These are phyloP conservation scores for Brachypteracias leptosomus DNA, from an alignment of 2,113 vertebrate species.

Conservation along the genomic window DNA sequence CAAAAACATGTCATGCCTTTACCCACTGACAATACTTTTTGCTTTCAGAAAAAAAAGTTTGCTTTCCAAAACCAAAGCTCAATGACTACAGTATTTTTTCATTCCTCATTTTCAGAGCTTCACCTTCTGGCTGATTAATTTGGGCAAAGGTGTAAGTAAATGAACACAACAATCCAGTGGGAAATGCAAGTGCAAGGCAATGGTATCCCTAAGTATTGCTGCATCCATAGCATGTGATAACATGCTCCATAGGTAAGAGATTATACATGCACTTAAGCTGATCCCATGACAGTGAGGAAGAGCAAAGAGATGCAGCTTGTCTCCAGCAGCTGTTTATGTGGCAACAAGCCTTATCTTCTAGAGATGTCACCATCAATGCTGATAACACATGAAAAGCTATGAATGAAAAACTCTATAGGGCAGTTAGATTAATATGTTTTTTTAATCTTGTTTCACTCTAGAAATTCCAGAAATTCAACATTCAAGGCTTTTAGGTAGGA, in stretches of 20 bases:
- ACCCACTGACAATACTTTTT: background rate
- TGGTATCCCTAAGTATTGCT: background rate
- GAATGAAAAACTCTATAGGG: background rate
- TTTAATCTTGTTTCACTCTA: background rate
- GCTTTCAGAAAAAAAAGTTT: background rate
- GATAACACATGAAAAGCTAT: rapidly evolving
- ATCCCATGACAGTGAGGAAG: background rate
- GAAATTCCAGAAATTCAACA: background rate
- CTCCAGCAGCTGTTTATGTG: background rate
- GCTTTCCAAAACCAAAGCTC: background rate
- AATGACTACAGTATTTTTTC: background rate
- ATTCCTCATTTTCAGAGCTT: background rate
- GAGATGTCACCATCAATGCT: background rate
- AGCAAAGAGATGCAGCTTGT: background rate
- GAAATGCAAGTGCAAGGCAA: background rate
- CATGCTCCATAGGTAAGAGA: background rate
- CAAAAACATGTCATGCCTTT: background rate
- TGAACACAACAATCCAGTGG: background rate
- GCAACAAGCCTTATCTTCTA: background rate
- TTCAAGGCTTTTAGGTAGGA: background rate
- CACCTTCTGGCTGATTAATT: background rate
- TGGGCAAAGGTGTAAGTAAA: background rate
- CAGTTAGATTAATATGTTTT: background rate
- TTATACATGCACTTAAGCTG: background rate
- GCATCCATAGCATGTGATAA: background rate